phyloP scores from a whole-genome alignment of 2,888 invertebrate genomes.

The Linyphia triangularis region DNA sequence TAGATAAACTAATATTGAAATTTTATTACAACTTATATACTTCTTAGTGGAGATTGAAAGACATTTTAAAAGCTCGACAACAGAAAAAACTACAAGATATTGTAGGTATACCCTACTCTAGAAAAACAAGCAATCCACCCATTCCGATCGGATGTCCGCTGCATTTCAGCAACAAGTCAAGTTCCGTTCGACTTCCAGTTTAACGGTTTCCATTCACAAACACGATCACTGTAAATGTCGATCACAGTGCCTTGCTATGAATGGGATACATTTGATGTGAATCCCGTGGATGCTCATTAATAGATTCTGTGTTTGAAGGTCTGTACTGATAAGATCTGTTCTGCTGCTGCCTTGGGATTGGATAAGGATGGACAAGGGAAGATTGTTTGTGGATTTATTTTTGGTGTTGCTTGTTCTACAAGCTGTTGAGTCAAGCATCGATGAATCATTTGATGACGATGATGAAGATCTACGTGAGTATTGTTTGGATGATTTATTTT shows the following conservation, averaged over 20 bases:
- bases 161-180: background rate
- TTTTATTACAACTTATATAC: too few species aligned
- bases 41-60: too few species aligned
- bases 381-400: background rate
- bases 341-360: background rate
- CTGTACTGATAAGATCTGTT: too few species aligned
- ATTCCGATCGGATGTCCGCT: conserved; percentile 53
- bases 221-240: background rate
- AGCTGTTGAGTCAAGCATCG: background rate
- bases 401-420: background rate
- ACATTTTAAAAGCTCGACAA: too few species aligned
- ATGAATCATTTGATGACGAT: background rate
- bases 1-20: too few species aligned
- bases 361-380: conserved; percentile 6
- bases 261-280: too few species aligned
- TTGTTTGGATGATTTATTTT: background rate
- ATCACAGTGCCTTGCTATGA: too few species aligned
- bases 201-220: background rate
- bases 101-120: too few species aligned
- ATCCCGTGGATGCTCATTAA: too few species aligned
- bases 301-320: too few species aligned
- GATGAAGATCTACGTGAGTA: conserved; percentile 22
- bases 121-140: conserved; percentile 1
- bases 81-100: too few species aligned
- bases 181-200: conserved; percentile 35